phyloP scores from a whole-genome alignment of 1,140 invertebrate genomes.

The Heliothis subflexa region DNA sequence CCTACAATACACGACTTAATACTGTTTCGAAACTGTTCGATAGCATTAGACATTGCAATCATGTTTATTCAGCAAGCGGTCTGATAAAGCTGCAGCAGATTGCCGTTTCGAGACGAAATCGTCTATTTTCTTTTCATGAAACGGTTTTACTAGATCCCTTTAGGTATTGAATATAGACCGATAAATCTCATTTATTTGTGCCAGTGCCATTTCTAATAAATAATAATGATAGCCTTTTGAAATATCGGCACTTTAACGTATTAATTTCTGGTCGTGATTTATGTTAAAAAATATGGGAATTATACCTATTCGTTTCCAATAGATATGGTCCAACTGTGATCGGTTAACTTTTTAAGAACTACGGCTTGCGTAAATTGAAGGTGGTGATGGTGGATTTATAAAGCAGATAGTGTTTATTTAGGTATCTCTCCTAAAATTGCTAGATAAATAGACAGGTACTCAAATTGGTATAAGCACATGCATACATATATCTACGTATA shows the following conservation, averaged over 20 bases:
- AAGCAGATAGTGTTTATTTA: too few species aligned
- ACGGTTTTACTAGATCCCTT: background rate
- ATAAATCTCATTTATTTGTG: constrained; percentile 38
- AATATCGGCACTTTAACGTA: constrained; percentile 9
- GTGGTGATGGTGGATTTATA: too few species aligned
- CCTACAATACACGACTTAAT: constrained; percentile 13
- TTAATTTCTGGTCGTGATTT: background rate
- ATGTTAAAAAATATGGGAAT: too few species aligned
- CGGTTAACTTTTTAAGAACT: too few species aligned
- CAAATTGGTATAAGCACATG: too few species aligned
- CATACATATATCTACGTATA: too few species aligned
- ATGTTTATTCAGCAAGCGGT: constrained; percentile 54
- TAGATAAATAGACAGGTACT: too few species aligned
- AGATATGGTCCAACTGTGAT: too few species aligned
- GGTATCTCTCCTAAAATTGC: too few species aligned
- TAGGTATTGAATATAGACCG: constrained; percentile 38
- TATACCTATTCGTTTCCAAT: too few species aligned
- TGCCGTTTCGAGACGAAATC: constrained; percentile 18
- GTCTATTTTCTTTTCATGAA: constrained; percentile 44
- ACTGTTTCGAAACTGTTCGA: constrained; percentile 48
- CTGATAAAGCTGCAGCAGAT: constrained; percentile 50
- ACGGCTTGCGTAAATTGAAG: too few species aligned
- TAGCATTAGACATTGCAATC: constrained; percentile 49
- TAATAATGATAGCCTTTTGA: constrained; percentile 12
- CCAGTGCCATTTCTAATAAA: constrained; percentile 6